Evolutionary conservation across 2,113 vertebrate genomes (phyloP).

Genomic region (Mobula hypostoma): DNA sequence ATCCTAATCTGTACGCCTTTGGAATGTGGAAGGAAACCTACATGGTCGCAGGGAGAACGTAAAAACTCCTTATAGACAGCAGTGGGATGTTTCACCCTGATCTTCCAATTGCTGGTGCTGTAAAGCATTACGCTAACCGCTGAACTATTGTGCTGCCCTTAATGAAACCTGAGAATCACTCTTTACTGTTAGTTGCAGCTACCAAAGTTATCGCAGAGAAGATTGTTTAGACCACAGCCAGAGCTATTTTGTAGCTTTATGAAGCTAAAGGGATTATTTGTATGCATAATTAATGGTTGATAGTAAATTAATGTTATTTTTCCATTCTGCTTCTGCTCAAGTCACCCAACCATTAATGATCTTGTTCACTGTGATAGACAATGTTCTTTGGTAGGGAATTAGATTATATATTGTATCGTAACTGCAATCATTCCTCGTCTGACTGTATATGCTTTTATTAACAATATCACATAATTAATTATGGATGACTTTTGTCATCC

Average conservation of each 20-base stretch:
- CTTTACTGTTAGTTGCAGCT: background rate
- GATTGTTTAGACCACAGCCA: background rate
- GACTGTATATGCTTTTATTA: background rate
- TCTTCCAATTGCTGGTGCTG: no score
- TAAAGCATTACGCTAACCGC: no score
- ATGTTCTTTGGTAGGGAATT: background rate
- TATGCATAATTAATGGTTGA: background rate
- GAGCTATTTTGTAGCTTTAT: background rate
- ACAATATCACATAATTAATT: background rate
- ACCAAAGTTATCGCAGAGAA: background rate
- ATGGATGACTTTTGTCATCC: background rate
- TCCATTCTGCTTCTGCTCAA: background rate
- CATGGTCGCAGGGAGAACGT: no score
- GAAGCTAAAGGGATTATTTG: background rate
- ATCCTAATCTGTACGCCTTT: no score
- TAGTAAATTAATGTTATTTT: no score
- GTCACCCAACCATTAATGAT: background rate
- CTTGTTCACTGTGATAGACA: background rate
- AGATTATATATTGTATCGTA: background rate
- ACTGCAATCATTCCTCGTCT: background rate
- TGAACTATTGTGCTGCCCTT: no score
- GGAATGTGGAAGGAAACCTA: no score
- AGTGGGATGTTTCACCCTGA: no score
- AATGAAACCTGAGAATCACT: no score
- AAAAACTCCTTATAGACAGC: no score